phyloP scores from a whole-genome alignment of 2,113 vertebrate genomes.

The Lasiurus cinereus region DNA sequence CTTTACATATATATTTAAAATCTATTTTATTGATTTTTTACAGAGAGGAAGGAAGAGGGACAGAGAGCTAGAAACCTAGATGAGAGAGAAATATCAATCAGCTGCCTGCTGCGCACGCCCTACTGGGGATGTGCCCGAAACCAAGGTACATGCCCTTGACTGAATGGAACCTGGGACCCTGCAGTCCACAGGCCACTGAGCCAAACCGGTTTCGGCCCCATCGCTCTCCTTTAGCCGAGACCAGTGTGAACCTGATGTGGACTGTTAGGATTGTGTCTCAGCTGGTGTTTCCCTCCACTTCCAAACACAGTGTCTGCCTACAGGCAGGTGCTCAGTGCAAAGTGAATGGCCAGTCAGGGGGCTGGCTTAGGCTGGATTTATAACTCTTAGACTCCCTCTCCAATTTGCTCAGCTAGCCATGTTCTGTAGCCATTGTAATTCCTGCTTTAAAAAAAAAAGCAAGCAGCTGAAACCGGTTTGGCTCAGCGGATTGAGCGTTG shows the following conservation, averaged over 20 bases:
- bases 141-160: too few relatives aligned
- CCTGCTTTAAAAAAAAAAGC: background rate
- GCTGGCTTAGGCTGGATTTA: background rate
- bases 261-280: background rate
- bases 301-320: slow-evolving; percentile 15
- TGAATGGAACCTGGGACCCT: too few relatives aligned
- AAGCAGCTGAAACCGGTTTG: too few relatives aligned
- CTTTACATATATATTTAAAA: background rate
- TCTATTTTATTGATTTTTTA: too few relatives aligned
- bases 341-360: background rate
- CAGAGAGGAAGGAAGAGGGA: too few relatives aligned
- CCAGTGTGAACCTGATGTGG: background rate
- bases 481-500: too few relatives aligned
- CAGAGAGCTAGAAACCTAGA: too few relatives aligned
- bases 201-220: background rate
- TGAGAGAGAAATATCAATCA: too few relatives aligned
- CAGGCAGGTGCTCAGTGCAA: slow-evolving; percentile 4
- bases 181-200: too few relatives aligned
- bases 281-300: background rate
- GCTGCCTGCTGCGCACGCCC: too few relatives aligned
- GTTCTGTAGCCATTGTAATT: background rate
- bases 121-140: too few relatives aligned
- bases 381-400: background rate
- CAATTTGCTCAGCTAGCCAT: background rate
- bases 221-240: background rate